A percentile compares a stretch with the other conserved stretches of the same genome.
Evolutionary conservation across 35 echinoderm and acorn worm species (phyloP).

Genomic region (Lytechinus variegatus): DNA sequence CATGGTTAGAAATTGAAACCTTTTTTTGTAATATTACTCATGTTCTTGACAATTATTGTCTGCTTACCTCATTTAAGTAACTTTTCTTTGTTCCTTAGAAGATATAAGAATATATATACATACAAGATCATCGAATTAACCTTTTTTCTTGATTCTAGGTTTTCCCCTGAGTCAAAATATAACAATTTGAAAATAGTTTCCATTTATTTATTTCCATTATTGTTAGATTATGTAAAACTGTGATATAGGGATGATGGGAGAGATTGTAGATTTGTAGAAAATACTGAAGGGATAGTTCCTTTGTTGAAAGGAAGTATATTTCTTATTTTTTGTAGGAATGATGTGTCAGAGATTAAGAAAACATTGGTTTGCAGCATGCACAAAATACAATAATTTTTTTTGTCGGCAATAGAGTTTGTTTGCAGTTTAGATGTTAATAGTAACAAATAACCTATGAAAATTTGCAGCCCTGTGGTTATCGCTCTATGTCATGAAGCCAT

Average conservation of each 20-base stretch:
- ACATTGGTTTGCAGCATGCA: not conserved
- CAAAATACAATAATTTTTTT: not conserved
- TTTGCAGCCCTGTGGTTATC: no score
- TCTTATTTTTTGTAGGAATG: not conserved
- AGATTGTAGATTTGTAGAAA: not conserved
- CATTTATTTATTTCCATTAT: not conserved
- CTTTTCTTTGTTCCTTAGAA: not conserved
- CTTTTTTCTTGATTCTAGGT: not conserved
- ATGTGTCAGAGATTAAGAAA: not conserved
- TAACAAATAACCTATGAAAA: not conserved
- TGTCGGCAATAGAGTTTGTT: not conserved
- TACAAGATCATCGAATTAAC: not conserved
- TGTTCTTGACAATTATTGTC: not conserved
- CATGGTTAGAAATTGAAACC: not conserved
- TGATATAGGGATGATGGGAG: not conserved
- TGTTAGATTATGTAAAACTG: not conserved
- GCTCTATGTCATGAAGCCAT: no score
- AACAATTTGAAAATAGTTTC: not conserved
- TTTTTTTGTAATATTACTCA: not conserved
- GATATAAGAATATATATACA: not conserved
- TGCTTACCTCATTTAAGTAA: no score
- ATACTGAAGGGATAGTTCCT: not conserved
- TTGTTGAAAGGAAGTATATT: not conserved
- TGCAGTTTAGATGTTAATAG: not conserved
- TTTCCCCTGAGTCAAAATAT: not conserved